Evolutionary conservation across 1,140 invertebrate genomes (phyloP).

Genomic region (Drosophila chauvacae): DNA sequence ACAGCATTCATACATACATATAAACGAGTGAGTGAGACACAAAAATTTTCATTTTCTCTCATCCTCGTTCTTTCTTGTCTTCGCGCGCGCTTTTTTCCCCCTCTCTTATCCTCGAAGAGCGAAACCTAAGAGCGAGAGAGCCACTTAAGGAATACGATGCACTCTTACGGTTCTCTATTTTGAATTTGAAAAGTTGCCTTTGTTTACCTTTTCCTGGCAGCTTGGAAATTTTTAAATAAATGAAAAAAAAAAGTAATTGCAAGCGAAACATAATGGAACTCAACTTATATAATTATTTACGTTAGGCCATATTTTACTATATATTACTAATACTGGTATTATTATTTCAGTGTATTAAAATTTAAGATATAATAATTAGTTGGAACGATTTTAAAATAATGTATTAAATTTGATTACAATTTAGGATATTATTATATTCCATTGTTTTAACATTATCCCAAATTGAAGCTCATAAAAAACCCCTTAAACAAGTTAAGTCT

Average conservation of each 20-base stretch:
- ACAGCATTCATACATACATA: not conserved
- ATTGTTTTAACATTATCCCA: not conserved
- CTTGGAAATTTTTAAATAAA: not conserved
- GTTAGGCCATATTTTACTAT: no score
- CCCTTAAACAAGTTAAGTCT: constrained; percentile 7
- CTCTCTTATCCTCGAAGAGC: not conserved
- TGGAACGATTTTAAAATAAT: no score
- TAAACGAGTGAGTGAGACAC: not conserved
- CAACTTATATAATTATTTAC: not conserved
- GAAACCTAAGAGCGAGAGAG: not conserved
- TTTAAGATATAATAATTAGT: no score
- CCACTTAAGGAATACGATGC: not conserved
- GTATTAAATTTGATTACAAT: no score
- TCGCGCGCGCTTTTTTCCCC: not conserved
- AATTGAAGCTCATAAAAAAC: not conserved
- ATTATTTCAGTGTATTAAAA: no score
- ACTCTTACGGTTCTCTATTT: not conserved
- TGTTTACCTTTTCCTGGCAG: not conserved
- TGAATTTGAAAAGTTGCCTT: not conserved
- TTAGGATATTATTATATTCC: not conserved
- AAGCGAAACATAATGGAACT: not conserved
- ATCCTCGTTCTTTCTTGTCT: not conserved
- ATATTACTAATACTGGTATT: no score
- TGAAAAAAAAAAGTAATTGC: not conserved
- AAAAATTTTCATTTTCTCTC: not conserved